phyloP scores from a whole-genome alignment of 2,888 invertebrate genomes.

The Mesorhabditis spiculigera region DNA sequence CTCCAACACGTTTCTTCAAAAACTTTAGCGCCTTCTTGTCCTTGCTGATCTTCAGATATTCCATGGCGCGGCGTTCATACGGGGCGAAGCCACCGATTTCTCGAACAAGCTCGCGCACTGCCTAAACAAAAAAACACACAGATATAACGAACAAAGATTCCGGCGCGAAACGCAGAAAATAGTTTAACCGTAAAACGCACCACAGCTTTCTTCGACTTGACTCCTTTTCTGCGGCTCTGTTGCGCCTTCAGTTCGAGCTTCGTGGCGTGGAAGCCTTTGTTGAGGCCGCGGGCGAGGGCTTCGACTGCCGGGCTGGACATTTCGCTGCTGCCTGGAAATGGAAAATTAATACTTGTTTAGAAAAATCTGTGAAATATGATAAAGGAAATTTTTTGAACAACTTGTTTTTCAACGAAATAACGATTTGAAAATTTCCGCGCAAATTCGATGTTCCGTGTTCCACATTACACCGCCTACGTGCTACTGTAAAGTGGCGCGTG shows the following conservation, averaged over 20 bases:
- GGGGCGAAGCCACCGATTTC: slow-evolving; percentile 98
- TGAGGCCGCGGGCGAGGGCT: slow-evolving; percentile 78
- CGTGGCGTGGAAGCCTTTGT: slow-evolving; percentile 89
- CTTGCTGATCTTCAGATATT: slow-evolving; percentile 92
- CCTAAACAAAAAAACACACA: slow-evolving; percentile 59
- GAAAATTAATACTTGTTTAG: no score
- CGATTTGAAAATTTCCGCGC: no score
- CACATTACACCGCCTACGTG: no score
- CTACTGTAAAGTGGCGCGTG: no score
- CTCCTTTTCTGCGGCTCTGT: slow-evolving; percentile 79
- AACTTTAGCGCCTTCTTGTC: slow-evolving; percentile 76
- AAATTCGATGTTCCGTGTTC: no score
- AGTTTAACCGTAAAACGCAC: slow-evolving; percentile 15
- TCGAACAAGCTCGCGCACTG: slow-evolving; percentile 89
- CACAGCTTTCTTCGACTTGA: slow-evolving; percentile 53
- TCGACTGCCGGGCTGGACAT: slow-evolving; percentile 49
- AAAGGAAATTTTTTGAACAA: no score
- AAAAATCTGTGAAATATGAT: no score
- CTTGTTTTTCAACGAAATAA: no score
- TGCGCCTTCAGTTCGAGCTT: slow-evolving; percentile 77
- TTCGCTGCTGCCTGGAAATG: background rate
- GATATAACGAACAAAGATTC: no score
- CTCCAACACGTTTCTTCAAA: slow-evolving; percentile 78
- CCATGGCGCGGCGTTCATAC: slow-evolving; percentile 96
- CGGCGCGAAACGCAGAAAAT: background rate